phyloP scores from a whole-genome alignment of 2,113 vertebrate genomes.

The Oceanodroma tethys region DNA sequence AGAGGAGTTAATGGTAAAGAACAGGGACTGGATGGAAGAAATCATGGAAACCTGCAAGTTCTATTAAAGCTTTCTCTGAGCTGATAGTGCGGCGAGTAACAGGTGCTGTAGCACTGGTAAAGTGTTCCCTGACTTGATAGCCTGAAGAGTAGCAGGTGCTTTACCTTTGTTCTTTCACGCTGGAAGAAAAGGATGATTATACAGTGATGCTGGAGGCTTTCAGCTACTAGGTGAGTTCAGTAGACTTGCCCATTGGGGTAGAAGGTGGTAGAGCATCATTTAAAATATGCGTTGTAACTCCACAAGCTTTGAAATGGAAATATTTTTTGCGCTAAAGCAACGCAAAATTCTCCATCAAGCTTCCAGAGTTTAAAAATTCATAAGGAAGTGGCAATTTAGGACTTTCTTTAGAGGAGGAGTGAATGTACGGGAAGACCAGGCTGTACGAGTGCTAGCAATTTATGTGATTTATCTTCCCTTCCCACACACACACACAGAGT shows the following conservation, averaged over 20 bases:
- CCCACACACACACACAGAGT: accelerated
- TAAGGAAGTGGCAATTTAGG: neutral
- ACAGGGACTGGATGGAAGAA: neutral
- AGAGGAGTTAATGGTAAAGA: neutral
- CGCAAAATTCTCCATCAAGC: neutral
- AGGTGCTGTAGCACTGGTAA: neutral
- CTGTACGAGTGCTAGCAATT: neutral
- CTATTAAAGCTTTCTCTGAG: neutral
- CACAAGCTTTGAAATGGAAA: neutral
- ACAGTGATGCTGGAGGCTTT: neutral
- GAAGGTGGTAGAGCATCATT: neutral
- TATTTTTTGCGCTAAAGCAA: neutral
- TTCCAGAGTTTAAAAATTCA: neutral
- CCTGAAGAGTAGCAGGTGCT: neutral
- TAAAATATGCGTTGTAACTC: neutral
- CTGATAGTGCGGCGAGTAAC: neutral
- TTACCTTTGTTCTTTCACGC: neutral
- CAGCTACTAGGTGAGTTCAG: neutral
- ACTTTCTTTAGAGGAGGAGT: neutral
- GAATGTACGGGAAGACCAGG: neutral
- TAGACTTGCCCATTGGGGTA: neutral
- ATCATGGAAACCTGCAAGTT: neutral
- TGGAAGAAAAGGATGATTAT: neutral
- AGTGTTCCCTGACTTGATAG: neutral
- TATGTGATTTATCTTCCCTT: neutral